These are phyloP conservation scores for Microchrysa polita DNA, from an alignment of 2,888 invertebrate genomes.

Conservation along the genomic window DNA sequence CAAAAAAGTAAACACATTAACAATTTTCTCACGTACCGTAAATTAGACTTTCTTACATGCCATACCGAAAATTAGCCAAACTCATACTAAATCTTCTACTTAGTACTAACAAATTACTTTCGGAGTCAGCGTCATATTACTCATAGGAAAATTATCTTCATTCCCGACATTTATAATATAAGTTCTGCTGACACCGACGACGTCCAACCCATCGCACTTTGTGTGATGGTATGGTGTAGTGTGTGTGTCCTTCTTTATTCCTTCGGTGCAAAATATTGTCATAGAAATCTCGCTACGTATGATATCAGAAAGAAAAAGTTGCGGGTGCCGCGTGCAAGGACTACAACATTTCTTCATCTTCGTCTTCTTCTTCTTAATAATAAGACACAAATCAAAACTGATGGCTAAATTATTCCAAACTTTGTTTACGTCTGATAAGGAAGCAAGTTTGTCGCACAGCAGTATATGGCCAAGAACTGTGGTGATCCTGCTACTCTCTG, in stretches of 20 bases:
- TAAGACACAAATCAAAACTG: constrained; percentile 50
- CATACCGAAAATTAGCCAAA: too few relatives aligned
- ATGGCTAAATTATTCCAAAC: constrained; percentile 51
- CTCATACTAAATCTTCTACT: too few relatives aligned
- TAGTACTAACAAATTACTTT: neutral
- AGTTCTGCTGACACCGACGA: neutral
- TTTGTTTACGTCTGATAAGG: constrained; percentile 50
- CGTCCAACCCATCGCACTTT: neutral
- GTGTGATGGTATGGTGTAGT: neutral
- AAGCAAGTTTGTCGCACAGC: constrained; percentile 47
- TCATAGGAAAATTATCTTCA: neutral
- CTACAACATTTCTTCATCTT: constrained; percentile 11
- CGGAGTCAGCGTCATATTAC: constrained; percentile 8
- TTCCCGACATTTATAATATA: constrained; percentile 16
- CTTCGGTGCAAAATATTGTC: too few relatives aligned
- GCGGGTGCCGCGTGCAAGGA: constrained; percentile 21
- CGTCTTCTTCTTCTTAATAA: constrained; percentile 41
- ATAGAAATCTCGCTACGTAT: neutral
- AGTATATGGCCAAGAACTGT: constrained; percentile 26
- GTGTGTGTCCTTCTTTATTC: neutral
- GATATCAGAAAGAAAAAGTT: neutral
- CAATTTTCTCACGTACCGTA: too few relatives aligned
- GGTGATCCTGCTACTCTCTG: neutral
- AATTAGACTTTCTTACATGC: too few relatives aligned
- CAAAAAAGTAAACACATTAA: too few relatives aligned